Evolutionary conservation across 23 tunicate genomes (phyloP).

Genomic region (Clavelina lepadiformis): DNA sequence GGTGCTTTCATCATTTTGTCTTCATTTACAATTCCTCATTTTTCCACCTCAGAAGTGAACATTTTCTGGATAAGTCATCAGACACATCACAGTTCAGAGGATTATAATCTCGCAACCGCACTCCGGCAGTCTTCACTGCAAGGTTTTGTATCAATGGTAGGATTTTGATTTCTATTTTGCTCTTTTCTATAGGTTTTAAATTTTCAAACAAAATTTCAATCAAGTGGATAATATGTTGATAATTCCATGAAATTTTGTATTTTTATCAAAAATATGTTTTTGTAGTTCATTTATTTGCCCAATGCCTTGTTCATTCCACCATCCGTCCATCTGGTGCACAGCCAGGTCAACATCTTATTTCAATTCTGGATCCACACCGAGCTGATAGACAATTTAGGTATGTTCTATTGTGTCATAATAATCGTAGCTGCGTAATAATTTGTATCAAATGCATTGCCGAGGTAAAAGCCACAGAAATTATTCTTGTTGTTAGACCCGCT

Average conservation of each 20-base stretch:
- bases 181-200: background rate
- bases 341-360: conserved; percentile 70
- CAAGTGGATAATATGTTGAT: too few species aligned
- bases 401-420: background rate
- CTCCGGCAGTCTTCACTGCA: conserved; percentile 70
- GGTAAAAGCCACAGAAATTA: background rate
- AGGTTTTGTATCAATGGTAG: conserved; percentile 45
- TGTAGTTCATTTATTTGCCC: conserved; percentile 64
- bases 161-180: conserved; percentile 1
- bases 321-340: conserved; percentile 59
- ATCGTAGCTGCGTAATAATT: too few species aligned
- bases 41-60: conserved; percentile 78
- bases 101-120: conserved; percentile 89
- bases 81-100: conserved; percentile 97
- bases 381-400: conserved; percentile 68
- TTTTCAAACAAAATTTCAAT: background rate
- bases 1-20: too few species aligned
- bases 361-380: conserved; percentile 99
- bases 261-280: background rate
- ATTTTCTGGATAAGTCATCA: conserved; percentile 76
- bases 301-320: conserved; percentile 78
- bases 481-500: background rate
- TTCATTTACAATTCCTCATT: too few species aligned
- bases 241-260: too few species aligned
- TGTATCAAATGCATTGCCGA: too few species aligned